phyloP scores from a whole-genome alignment of 2,797 vertebrate species.

The Amblyraja radiata region DNA sequence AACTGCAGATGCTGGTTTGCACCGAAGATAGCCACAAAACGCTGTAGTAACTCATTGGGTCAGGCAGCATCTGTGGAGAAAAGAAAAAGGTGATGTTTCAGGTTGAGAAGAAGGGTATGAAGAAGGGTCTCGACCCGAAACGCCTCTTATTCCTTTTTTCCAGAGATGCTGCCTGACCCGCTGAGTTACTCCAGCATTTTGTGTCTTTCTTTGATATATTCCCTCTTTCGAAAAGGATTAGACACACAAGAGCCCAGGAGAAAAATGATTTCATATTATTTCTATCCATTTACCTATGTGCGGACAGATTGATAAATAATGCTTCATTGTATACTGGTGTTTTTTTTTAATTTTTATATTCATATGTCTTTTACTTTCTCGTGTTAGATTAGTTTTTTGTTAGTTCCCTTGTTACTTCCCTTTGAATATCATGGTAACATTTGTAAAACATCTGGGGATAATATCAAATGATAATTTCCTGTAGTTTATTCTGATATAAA shows the following conservation, averaged over 20 bases:
- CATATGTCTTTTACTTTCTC: not conserved
- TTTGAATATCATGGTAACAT: constrained; percentile 2
- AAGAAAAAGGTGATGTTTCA: too few species aligned
- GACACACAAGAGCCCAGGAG: not conserved
- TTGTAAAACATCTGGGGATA: not conserved
- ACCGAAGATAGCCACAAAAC: too few species aligned
- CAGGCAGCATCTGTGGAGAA: too few species aligned
- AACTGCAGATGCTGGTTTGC: too few species aligned
- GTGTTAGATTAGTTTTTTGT: not conserved
- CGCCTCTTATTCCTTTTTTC: too few species aligned
- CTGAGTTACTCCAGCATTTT: too few species aligned
- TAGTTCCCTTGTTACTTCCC: not conserved
- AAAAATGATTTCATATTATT: not conserved
- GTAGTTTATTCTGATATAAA: not conserved
- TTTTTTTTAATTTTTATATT: not conserved
- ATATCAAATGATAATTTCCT: not conserved
- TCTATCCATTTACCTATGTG: not conserved
- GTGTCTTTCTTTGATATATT: too few species aligned
- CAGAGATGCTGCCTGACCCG: too few species aligned
- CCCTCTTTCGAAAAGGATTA: not conserved
- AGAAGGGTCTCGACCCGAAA: too few species aligned
- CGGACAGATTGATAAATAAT: not conserved
- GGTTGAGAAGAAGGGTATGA: too few species aligned
- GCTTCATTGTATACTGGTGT: not conserved
- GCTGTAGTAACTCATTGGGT: too few species aligned